A percentile compares a stretch with the other conserved stretches of the same genome.
phyloP scores from a whole-genome alignment of 1,140 invertebrate species.

The Ditylenchus dipsaci region DNA sequence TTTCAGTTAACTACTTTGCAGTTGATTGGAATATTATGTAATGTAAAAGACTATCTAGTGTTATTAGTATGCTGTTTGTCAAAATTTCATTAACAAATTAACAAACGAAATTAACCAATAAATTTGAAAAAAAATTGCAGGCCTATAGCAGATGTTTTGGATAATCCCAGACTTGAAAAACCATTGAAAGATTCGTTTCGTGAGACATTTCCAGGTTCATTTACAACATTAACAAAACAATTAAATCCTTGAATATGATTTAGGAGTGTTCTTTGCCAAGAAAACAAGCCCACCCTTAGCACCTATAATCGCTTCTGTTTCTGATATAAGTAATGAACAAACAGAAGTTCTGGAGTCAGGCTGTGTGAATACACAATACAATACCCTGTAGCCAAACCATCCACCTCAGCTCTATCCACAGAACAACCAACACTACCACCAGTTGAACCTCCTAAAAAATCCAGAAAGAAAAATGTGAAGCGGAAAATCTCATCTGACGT shows the following conservation, averaged over 20 bases:
- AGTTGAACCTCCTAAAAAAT: neutral
- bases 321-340: neutral
- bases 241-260: no score
- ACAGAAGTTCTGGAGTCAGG: neutral
- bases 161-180: slow-evolving; percentile 16
- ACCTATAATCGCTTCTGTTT: neutral
- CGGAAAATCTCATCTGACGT: neutral
- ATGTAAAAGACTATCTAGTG: no score
- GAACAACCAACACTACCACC: neutral
- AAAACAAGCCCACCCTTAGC: neutral
- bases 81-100: no score
- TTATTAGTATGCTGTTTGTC: no score
- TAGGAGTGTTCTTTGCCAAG: neutral
- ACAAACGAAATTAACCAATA: no score
- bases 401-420: no score
- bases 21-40: no score
- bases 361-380: neutral
- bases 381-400: no score
- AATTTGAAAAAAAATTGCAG: slow-evolving; percentile 13
- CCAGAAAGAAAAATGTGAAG: neutral
- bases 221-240: no score
- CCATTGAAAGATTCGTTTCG: slow-evolving; percentile 25
- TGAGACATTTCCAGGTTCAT: slow-evolving; percentile 23
- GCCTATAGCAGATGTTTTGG: slow-evolving; percentile 18
- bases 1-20: no score